Percentiles rank a stretch among this genome's conserved stretches.
phyloP scores from a whole-genome alignment of 2,113 vertebrate species.

The Rhinolophus sinicus region DNA sequence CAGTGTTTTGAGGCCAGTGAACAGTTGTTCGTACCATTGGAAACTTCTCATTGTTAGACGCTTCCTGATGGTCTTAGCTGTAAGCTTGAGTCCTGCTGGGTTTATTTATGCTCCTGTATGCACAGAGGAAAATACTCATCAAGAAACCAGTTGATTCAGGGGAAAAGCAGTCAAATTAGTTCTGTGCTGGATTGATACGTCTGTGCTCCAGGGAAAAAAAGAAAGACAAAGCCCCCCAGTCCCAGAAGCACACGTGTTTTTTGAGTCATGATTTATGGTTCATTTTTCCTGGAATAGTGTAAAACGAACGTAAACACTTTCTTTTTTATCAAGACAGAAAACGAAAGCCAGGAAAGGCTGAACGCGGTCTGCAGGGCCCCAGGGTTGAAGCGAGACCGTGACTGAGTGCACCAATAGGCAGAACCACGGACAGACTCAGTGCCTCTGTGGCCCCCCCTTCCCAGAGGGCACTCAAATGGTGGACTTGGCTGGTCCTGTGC shows the following conservation, averaged over 20 bases:
- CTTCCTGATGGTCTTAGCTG: background rate
- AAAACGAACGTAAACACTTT: background rate
- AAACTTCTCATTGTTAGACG: background rate
- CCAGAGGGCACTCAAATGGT: fast-evolving
- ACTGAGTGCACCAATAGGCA: fast-evolving
- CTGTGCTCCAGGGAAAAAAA: no score
- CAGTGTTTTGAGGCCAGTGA: background rate
- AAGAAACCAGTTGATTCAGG: background rate
- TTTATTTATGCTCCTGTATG: background rate
- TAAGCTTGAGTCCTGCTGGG: background rate
- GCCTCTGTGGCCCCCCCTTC: fast-evolving
- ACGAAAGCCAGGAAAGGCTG: background rate
- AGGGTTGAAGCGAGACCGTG: background rate
- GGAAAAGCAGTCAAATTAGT: background rate
- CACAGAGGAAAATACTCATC: background rate
- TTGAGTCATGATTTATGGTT: background rate
- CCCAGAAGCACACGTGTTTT: background rate
- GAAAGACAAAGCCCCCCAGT: background rate
- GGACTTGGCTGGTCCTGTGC: background rate
- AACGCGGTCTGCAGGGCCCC: background rate
- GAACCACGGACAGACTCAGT: background rate
- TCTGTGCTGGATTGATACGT: background rate
- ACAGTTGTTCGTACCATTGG: background rate
- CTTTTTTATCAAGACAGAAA: background rate
- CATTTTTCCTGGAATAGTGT: background rate